Conservation (phyloP, 64 coral and sea anemone species). For the Cladopsammia gracilis region DNA sequence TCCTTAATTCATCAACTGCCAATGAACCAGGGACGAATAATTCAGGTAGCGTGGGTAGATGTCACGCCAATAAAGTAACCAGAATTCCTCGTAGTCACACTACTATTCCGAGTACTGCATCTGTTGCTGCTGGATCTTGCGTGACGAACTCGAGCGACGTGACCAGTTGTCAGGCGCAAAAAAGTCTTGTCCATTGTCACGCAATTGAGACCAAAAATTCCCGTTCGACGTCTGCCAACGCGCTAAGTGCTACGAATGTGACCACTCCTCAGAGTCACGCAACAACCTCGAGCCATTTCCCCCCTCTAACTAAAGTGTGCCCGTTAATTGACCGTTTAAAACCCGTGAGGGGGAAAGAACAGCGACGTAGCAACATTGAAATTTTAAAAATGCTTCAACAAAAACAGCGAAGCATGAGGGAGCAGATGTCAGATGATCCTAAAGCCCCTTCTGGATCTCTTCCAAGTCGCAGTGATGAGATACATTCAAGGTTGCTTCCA, state of each 20-base stretch:
- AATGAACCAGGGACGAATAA: not conserved
- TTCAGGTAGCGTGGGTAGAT: not conserved
- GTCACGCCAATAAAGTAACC: not conserved
- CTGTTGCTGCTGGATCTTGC: not conserved
- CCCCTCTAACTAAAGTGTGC: not conserved
- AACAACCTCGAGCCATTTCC: not conserved
- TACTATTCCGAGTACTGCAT: not conserved
- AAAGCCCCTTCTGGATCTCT: not conserved
- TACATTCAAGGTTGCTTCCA: not conserved
- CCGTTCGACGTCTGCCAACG: not conserved
- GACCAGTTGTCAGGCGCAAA: not conserved
- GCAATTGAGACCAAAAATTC: not conserved
- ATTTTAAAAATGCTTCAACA: slow-evolving; percentile 22
- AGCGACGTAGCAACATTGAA: slow-evolving; percentile 24
- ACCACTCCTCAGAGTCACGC: not conserved
- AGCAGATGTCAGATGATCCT: slow-evolving; percentile 11
- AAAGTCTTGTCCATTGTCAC: too few relatives aligned
- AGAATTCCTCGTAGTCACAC: not conserved
- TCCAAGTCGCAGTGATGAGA: not conserved
- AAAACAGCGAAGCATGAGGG: slow-evolving; percentile 15
- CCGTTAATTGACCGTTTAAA: not conserved
- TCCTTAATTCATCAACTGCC: not conserved
- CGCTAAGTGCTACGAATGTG: not conserved
- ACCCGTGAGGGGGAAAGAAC: slow-evolving; percentile 1
- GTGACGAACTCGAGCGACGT: not conserved